Evolutionary conservation across 2,888 invertebrate species (phyloP).

Genomic region (Acleris literana): DNA sequence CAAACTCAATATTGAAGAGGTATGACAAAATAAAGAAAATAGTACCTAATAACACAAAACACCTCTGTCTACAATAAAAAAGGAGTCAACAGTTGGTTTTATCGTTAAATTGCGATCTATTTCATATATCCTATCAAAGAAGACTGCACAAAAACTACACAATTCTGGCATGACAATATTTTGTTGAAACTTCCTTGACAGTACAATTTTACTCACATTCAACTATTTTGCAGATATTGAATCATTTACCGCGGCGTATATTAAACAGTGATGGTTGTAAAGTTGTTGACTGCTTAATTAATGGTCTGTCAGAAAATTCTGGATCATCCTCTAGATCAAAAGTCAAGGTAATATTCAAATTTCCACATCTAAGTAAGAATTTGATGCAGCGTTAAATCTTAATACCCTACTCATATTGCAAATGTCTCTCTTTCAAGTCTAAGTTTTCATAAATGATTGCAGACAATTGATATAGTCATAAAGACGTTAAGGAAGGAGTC

Average conservation of each 20-base stretch:
- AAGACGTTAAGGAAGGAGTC: conserved; percentile 63
- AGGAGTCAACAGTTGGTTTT: too few species aligned
- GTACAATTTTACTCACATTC: neutral
- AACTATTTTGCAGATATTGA: conserved; percentile 56
- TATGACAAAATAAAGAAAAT: conserved; percentile 36
- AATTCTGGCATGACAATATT: neutral
- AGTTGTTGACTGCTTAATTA: conserved; percentile 64
- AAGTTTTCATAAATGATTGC: conserved; percentile 30
- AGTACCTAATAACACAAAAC: neutral
- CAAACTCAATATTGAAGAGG: conserved; percentile 59
- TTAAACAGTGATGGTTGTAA: conserved; percentile 66
- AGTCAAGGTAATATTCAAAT: conserved; percentile 57
- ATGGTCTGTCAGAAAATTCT: conserved; percentile 60
- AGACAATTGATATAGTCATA: conserved; percentile 65
- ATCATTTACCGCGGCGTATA: conserved; percentile 59
- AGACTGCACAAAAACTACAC: too few species aligned
- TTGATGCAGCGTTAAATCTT: neutral
- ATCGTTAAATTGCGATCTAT: too few species aligned
- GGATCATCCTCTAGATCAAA: conserved; percentile 48
- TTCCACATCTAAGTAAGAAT: neutral
- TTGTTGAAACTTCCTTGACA: conserved; percentile 1
- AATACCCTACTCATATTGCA: too few species aligned
- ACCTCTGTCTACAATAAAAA: too few species aligned
- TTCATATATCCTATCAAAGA: too few species aligned
- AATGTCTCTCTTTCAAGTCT: too few species aligned